A percentile compares a stretch with the other conserved stretches of the same genome.
phyloP scores from a whole-genome alignment of 2,113 vertebrate genomes.

The Mesembrinibis cayennensis region DNA sequence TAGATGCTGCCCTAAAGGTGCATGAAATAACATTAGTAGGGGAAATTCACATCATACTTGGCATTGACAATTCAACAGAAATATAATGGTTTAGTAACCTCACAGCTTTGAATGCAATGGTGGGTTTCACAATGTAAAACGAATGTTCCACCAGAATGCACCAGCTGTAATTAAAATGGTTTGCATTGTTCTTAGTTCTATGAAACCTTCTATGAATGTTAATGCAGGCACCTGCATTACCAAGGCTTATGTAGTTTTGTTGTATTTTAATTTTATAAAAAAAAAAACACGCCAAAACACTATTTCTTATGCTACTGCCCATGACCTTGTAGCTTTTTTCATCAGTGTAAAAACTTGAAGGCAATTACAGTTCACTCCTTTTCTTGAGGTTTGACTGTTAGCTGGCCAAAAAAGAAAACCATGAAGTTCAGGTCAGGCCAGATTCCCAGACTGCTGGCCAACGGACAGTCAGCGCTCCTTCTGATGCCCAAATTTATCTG shows the following conservation, averaged over 20 bases:
- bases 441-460: neutral
- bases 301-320: neutral
- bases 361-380: neutral
- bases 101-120: neutral
- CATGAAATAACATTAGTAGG: slow-evolving; percentile 8
- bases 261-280: neutral
- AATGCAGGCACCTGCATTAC: neutral
- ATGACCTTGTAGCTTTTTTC: neutral
- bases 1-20: slow-evolving; percentile 40
- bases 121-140: neutral
- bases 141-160: neutral
- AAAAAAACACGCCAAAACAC: neutral
- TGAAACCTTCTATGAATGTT: neutral
- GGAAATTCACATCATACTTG: neutral
- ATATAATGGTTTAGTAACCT: neutral
- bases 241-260: neutral
- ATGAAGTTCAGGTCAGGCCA: neutral
- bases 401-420: neutral
- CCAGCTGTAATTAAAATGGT: neutral
- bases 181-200: neutral
- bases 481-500: neutral
- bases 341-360: neutral
- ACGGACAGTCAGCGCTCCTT: neutral
- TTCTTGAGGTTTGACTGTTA: neutral
- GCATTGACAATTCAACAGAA: neutral